phyloP scores from a whole-genome alignment of 2,888 invertebrate species.

The Drosophila limbata region DNA sequence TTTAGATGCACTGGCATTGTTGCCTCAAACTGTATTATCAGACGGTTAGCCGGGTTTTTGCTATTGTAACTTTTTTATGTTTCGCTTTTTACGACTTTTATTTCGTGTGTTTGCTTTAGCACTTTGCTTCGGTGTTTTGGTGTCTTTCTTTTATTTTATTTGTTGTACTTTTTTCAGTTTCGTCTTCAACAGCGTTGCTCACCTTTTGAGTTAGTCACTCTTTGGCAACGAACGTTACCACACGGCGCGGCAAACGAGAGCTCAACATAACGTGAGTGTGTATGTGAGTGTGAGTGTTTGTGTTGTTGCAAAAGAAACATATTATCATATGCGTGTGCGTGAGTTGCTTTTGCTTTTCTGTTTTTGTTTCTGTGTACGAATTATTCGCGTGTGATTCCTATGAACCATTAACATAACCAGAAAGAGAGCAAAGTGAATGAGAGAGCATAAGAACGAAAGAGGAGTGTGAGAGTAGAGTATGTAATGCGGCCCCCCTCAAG shows the following conservation, averaged over 20 bases:
- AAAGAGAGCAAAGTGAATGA: slow-evolving; percentile 18
- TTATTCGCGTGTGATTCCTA: slow-evolving; percentile 36
- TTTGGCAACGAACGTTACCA: slow-evolving; percentile 73
- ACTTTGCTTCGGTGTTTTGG: slow-evolving; percentile 42
- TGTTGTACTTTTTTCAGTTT: slow-evolving; percentile 35
- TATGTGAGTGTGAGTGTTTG: slow-evolving; percentile 22
- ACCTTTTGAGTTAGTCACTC: slow-evolving; percentile 75
- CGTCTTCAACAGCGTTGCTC: slow-evolving; percentile 54
- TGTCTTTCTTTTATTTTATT: slow-evolving; percentile 38
- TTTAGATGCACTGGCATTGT: slow-evolving; percentile 11
- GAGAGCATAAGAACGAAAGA: slow-evolving; percentile 13
- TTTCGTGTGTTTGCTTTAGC: slow-evolving; percentile 64
- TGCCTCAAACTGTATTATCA: slow-evolving; percentile 59
- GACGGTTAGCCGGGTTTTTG: slow-evolving; percentile 37
- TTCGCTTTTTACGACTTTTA: slow-evolving; percentile 11
- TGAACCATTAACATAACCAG: slow-evolving; percentile 25
- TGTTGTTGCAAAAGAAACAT: slow-evolving; percentile 37
- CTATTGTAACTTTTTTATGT: slow-evolving; percentile 37
- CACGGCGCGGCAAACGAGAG: slow-evolving; percentile 64
- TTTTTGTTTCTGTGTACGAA: slow-evolving; percentile 36
- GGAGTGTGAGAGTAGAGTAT: slow-evolving; percentile 20
- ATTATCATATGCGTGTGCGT: slow-evolving; percentile 39
- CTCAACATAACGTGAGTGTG: slow-evolving; percentile 37
- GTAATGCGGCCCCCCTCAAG: slow-evolving; percentile 40
- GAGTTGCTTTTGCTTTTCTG: slow-evolving; percentile 34